These are phyloP conservation scores for Stenotaenia linearis DNA, from an alignment of 2,888 invertebrate genomes.

Conservation along the genomic window DNA sequence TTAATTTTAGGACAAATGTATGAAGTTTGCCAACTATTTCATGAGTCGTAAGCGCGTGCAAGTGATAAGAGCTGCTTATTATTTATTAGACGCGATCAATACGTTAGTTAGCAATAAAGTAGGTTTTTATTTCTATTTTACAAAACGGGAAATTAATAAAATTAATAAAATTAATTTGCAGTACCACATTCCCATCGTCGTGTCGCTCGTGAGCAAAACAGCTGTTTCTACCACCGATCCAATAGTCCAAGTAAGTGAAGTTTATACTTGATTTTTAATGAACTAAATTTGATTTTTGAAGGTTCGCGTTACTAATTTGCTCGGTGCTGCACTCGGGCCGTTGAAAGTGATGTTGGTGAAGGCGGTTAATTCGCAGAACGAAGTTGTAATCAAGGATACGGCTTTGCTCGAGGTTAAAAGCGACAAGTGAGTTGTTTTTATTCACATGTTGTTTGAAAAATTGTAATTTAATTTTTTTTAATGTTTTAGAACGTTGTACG, in stretches of 20 bases:
- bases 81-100: conserved; percentile 70
- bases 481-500: conserved; percentile 60
- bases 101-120: conserved; percentile 66
- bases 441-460: too few relatives aligned
- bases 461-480: too few relatives aligned
- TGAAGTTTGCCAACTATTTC: conserved; percentile 86
- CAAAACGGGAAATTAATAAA: conserved; percentile 26
- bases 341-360: neutral
- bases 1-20: conserved; percentile 60
- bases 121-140: too few relatives aligned
- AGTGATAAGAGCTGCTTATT: conserved; percentile 72
- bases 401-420: neutral
- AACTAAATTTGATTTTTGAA: neutral
- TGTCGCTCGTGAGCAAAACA: conserved; percentile 70
- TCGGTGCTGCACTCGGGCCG: neutral
- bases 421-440: conserved; percentile 21
- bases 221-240: conserved; percentile 70
- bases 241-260: conserved; percentile 50
- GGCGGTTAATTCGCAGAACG: neutral
- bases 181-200: conserved; percentile 74
- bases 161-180: conserved; percentile 40
- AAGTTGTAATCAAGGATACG: neutral
- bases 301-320: conserved; percentile 13
- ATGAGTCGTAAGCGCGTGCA: conserved; percentile 83
- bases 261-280: neutral